phyloP scores from a whole-genome alignment of 2,888 invertebrate genomes.

The Pseudanteris insignis region DNA sequence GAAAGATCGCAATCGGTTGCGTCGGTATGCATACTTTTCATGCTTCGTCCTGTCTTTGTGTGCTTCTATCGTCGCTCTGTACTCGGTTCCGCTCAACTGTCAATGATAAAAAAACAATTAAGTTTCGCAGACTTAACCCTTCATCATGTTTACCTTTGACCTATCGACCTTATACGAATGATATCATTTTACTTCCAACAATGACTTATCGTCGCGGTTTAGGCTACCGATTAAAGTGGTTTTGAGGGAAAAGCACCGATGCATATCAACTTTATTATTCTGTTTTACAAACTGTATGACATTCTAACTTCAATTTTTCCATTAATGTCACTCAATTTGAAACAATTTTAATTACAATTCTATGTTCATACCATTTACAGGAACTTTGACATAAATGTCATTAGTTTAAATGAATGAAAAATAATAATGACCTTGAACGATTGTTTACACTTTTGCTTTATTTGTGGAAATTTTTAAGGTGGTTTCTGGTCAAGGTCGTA shows the following conservation, averaged over 20 bases:
- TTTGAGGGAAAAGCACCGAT: slow-evolving; percentile 6
- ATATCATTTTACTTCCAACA: slow-evolving; percentile 23
- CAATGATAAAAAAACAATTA: slow-evolving; percentile 43
- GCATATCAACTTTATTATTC: not conserved
- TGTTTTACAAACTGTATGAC: too few species aligned
- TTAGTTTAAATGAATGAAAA: too few species aligned
- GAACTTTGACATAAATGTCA: too few species aligned
- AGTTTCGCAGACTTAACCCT: slow-evolving; percentile 31
- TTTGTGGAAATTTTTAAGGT: too few species aligned
- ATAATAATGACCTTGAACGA: too few species aligned
- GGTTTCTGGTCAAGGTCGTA: too few species aligned
- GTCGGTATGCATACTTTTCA: slow-evolving; percentile 25
- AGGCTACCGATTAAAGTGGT: slow-evolving; percentile 20
- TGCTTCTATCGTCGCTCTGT: slow-evolving; percentile 24
- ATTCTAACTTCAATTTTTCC: slow-evolving; percentile 1
- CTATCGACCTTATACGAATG: slow-evolving; percentile 25
- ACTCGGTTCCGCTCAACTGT: slow-evolving; percentile 40
- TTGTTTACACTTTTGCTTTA: too few species aligned
- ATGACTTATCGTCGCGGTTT: slow-evolving; percentile 20
- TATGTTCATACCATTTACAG: too few species aligned
- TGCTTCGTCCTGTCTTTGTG: slow-evolving; percentile 30
- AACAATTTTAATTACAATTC: too few species aligned
- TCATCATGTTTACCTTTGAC: slow-evolving; percentile 36
- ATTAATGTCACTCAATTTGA: too few species aligned
- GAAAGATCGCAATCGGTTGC: slow-evolving; percentile 7